These are phyloP conservation scores for Lophius piscatorius DNA, from an alignment of 2,113 vertebrate species.

Conservation along the genomic window DNA sequence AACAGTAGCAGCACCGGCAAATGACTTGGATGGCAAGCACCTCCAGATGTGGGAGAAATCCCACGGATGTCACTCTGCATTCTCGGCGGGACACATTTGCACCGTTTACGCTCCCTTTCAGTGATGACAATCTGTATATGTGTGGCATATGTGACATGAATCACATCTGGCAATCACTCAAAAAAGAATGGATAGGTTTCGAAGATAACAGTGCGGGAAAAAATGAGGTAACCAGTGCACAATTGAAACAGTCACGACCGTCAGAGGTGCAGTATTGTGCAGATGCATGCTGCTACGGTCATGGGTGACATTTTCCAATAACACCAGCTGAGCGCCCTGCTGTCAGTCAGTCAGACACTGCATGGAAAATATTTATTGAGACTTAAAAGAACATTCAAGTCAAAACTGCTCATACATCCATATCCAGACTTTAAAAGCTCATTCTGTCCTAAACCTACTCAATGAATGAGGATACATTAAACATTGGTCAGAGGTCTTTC, in stretches of 20 bases:
- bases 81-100: conserved; percentile 49
- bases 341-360: conserved; percentile 6
- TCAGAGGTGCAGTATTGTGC: conserved; percentile 19
- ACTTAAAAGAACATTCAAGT: conserved; percentile 24
- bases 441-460: neutral
- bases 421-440: no score
- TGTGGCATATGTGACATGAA: conserved; percentile 55
- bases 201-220: conserved; percentile 17
- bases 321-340: conserved; percentile 24
- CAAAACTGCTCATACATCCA: neutral
- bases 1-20: conserved; percentile 48
- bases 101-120: conserved; percentile 32
- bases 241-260: conserved; percentile 38
- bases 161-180: conserved; percentile 60
- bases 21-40: conserved; percentile 59
- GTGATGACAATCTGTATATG: conserved; percentile 65
- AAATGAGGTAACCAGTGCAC: conserved; percentile 46
- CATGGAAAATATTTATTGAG: conserved; percentile 26
- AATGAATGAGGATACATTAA: neutral
- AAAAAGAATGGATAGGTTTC: conserved; percentile 25
- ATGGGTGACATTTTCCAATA: conserved; percentile 48
- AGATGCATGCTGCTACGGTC: conserved; percentile 20
- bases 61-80: conserved; percentile 61
- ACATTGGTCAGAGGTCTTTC: conserved; percentile 11
- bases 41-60: conserved; percentile 66